Evolutionary conservation across 2,797 vertebrate genomes (phyloP).

Genomic region (Peromyscus eremicus): DNA sequence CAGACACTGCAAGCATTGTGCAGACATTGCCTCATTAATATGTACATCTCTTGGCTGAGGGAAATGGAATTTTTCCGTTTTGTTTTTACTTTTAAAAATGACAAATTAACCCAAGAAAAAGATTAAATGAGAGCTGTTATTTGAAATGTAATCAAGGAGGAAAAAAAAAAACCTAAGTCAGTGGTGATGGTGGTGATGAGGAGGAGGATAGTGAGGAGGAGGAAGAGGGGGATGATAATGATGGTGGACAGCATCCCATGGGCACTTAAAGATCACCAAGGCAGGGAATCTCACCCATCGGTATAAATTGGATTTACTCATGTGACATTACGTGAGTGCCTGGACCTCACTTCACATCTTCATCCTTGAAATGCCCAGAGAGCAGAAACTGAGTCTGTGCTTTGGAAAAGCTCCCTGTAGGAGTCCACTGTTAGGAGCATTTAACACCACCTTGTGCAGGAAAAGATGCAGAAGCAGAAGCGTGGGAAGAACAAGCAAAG

Average conservation of each 20-base stretch:
- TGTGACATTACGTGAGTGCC: not conserved
- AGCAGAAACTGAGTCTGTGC: not conserved
- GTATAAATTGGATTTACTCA: not conserved
- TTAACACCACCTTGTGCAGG: not conserved
- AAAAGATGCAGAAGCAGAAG: not conserved
- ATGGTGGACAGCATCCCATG: not conserved
- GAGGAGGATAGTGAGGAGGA: not conserved
- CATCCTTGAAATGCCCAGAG: not conserved
- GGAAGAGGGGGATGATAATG: not conserved
- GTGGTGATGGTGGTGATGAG: not conserved
- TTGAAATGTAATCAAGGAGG: constrained; percentile 14
- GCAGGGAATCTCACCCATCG: not conserved
- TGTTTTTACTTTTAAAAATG: constrained; percentile 44
- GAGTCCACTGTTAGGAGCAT: not conserved
- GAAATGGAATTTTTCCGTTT: not conserved
- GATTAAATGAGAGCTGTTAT: constrained; percentile 3
- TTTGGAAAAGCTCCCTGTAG: not conserved
- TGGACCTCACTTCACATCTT: not conserved
- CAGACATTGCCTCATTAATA: constrained; percentile 60
- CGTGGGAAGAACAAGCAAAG: not conserved
- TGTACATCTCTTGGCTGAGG: not conserved
- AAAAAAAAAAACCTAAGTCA: not conserved
- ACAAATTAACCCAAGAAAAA: constrained; percentile 46
- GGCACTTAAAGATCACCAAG: not conserved
- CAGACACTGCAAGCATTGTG: constrained; percentile 20